Evolutionary conservation across 2,113 vertebrate species (phyloP), one percentile per base, ranked within the genome.

Genomic region (Polypterus senegalus): DNA sequence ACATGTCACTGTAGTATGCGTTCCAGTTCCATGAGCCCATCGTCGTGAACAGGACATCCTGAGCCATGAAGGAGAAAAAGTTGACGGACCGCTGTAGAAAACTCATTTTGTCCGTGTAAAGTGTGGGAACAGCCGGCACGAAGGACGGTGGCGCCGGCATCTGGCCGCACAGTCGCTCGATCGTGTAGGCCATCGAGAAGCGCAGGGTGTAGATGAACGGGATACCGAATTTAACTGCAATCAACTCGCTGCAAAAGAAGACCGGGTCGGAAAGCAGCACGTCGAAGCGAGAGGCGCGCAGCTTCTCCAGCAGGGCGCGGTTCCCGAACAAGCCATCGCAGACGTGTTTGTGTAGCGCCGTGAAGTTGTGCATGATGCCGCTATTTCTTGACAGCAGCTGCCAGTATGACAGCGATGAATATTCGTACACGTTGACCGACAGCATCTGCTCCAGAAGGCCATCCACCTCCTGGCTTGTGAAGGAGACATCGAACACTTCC

Each of bases 61-160:
- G 83, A 46, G 85, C 53, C 9, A 61, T 27, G 61, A 84, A 88
- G 6, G 83, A 86, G 6, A 84, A 0, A 0, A 68, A 59, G 49
- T 88, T 87, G 71, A 81, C 81, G 11, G 86, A 66, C 63, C 86
- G 80, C 70, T 87, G 73, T 0, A 27, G 3, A 6, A 87, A 88
- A 45, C 74, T 71, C 83, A 87, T 78, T 52, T 4, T 63, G 70
- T 88, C 85, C 0, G 81, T 81, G 69, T 88, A 77, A 61, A 84
- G 82, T 0, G 86, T 87, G n/a, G 87, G 62, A 10, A 62, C 52
- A 48, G 81, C 80, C 0, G 83, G 85, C 0, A 63, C 62, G 1
- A 84, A 89, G 44, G 83, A 86, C 0, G 66, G 67, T 0, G 80
- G 81, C 5, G 82, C 64, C 2, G 85, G 85, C 4, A 86, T 69